Percentiles rank a stretch among this genome's conserved stretches.
phyloP scores from a whole-genome alignment of 2,113 vertebrate species.

The Cyanoderma ruficeps region DNA sequence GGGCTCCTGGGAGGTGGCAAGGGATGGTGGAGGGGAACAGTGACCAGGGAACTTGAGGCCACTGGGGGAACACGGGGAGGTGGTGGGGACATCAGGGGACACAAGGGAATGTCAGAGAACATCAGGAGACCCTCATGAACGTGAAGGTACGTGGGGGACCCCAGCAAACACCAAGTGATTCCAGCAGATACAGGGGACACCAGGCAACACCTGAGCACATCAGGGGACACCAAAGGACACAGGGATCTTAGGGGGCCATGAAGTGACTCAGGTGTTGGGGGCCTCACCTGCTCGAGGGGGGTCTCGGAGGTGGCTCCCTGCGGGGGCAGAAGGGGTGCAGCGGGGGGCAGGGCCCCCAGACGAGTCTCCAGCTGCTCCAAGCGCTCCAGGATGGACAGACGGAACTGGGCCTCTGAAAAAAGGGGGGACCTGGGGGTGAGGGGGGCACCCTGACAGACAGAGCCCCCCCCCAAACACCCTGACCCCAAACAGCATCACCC shows the following conservation, averaged over 20 bases:
- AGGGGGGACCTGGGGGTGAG: fast-evolving
- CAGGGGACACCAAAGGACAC: too few species aligned
- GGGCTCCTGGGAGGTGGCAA: too few species aligned
- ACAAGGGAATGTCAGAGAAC: fast-evolving
- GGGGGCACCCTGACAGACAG: not conserved
- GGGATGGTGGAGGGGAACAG: fast-evolving
- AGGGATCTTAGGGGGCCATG: not conserved
- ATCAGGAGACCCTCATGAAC: not conserved
- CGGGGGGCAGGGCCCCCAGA: not conserved
- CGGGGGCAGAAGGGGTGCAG: fast-evolving
- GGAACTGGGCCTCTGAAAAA: not conserved
- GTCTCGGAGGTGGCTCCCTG: not conserved
- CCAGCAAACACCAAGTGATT: fast-evolving
- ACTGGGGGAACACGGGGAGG: too few species aligned
- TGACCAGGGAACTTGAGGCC: not conserved
- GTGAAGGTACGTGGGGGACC: fast-evolving
- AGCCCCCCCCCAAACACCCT: not conserved
- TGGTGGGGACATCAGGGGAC: not conserved
- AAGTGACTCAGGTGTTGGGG: too few species aligned
- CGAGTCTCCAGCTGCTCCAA: not conserved
- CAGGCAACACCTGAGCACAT: fast-evolving
- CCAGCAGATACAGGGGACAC: fast-evolving
- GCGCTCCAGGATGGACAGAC: not conserved
- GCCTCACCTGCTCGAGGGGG: not conserved
- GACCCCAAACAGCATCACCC: fast-evolving